phyloP scores from a whole-genome alignment of 2,797 vertebrate species.

The Pelobates cultripes region DNA sequence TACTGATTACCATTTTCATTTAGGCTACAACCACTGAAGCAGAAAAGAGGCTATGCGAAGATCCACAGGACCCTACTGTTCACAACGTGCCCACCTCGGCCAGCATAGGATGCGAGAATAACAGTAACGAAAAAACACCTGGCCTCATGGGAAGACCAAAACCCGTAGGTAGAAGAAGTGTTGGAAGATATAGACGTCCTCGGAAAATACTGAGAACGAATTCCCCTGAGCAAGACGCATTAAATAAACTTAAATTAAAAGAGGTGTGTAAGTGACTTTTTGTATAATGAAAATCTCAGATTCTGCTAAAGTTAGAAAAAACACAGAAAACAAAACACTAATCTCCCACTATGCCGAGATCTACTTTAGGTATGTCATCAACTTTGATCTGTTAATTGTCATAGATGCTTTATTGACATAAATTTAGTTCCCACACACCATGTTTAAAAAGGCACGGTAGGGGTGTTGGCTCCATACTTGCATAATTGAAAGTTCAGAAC shows the following conservation, averaged over 20 bases:
- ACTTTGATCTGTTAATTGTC: too few relatives aligned
- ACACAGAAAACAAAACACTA: too few relatives aligned
- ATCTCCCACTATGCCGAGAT: too few relatives aligned
- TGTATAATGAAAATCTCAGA: too few relatives aligned
- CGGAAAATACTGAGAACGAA: constrained; percentile 67
- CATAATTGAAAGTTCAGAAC: too few relatives aligned
- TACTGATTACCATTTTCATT: background rate
- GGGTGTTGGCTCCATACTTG: too few relatives aligned
- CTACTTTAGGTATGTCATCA: too few relatives aligned
- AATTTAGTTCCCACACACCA: too few relatives aligned
- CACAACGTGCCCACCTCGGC: constrained; percentile 32
- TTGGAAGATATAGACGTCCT: constrained; percentile 73
- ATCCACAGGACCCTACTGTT: constrained; percentile 55
- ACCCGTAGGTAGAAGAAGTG: constrained; percentile 60
- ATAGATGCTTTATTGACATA: too few relatives aligned
- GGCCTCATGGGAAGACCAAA: constrained; percentile 63
- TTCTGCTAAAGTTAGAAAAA: too few relatives aligned
- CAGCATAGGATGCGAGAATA: constrained; percentile 48
- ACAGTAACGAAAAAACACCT: constrained; percentile 69
- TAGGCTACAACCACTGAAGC: constrained; percentile 34
- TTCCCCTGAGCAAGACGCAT: constrained; percentile 69
- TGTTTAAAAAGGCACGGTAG: too few relatives aligned
- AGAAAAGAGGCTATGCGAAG: constrained; percentile 39
- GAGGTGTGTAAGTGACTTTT: constrained; percentile 73
- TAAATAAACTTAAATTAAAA: constrained; percentile 77